Evolutionary conservation across 1,140 invertebrate genomes (phyloP), one percentile per base, ranked within the genome.

Genomic region (Helicoverpa zea): DNA sequence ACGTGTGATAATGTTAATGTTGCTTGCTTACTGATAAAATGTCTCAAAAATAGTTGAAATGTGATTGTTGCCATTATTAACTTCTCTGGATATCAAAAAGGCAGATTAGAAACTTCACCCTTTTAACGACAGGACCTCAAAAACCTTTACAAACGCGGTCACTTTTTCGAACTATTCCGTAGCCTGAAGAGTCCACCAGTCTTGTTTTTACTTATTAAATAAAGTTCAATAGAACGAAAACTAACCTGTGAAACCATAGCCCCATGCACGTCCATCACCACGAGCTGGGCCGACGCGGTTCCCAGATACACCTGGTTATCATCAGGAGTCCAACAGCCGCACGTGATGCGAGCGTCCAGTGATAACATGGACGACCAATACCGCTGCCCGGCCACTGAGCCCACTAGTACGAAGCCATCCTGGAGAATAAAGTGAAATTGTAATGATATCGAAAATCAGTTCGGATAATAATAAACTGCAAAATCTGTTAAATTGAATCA

Each of bases 331-430:
- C 99, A 99, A 87, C 99, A 98, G 30, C 99, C 99, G 92, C 98
- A 99, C 0, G 98, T 99, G 85, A 99, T 99, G 35, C 97, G 97
- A 13, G 98, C 97, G 88, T 99, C 98, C 77, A 99, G 95, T 87
- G 99, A 99, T 43, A 99, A 95, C 97, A 99, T 99, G 18, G 99
- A 99, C 5, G 99, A 99, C 99, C 99, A 99, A 94, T 99, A 99
- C 0, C 99, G 96, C 92, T 99, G 99, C 0, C 99, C 99, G 4
- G 98, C 98, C 70, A 99, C 99, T 0, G 98, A 99, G 0, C 99
- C 99, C 1, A 99, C 99, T 78, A 99, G 92, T 4, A 99, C 98
- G 94, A 99, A 99, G 1, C 98, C 98, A 95, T 99, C 98, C 97
- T 98, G 82, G 12, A 86, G 81, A 88, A 68, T 79, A 83, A 54